A percentile compares a stretch with the other conserved stretches of the same genome.
Conservation (phyloP, 2,888 invertebrate species). For the Euproctis similis region DNA sequence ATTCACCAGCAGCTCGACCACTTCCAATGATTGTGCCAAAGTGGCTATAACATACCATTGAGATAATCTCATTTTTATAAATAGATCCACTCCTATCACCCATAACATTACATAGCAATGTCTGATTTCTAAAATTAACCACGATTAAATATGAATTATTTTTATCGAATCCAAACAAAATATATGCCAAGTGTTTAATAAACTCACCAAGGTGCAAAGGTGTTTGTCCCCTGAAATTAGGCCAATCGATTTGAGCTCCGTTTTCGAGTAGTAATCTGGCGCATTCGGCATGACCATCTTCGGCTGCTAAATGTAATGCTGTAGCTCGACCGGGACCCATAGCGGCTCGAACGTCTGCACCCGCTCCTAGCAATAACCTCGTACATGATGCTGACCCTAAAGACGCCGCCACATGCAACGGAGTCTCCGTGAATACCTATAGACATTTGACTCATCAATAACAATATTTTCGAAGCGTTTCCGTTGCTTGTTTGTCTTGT, state of each 20-base stretch:
- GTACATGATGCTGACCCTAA: slow-evolving; percentile 82
- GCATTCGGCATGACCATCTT: slow-evolving; percentile 89
- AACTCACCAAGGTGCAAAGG: slow-evolving; percentile 83
- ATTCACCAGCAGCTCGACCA: slow-evolving; percentile 81
- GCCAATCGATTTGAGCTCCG: slow-evolving; percentile 84
- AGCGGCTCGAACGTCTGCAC: slow-evolving; percentile 87
- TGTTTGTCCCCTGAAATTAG: slow-evolving; percentile 85
- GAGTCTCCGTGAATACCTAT: slow-evolving; percentile 88
- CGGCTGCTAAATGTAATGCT: slow-evolving; percentile 90
- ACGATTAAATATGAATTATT: neutral
- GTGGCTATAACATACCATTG: slow-evolving; percentile 73
- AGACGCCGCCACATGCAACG: slow-evolving; percentile 87
- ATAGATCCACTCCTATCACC: no score
- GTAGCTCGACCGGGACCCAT: slow-evolving; percentile 83
- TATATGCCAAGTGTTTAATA: no score
- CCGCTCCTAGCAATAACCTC: slow-evolving; percentile 82
- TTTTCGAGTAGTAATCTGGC: slow-evolving; percentile 82
- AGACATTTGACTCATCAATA: slow-evolving; percentile 13
- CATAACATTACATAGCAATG: no score
- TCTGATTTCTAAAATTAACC: neutral
- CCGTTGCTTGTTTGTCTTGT: slow-evolving; percentile 16
- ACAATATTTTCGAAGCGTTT: slow-evolving; percentile 12
- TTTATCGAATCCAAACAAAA: no score
- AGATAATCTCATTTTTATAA: neutral
- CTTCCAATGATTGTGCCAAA: slow-evolving; percentile 85